Base-by-base conservation (phyloP, 1,140 invertebrate species). In the Scaptomyza graminum region DNA sequence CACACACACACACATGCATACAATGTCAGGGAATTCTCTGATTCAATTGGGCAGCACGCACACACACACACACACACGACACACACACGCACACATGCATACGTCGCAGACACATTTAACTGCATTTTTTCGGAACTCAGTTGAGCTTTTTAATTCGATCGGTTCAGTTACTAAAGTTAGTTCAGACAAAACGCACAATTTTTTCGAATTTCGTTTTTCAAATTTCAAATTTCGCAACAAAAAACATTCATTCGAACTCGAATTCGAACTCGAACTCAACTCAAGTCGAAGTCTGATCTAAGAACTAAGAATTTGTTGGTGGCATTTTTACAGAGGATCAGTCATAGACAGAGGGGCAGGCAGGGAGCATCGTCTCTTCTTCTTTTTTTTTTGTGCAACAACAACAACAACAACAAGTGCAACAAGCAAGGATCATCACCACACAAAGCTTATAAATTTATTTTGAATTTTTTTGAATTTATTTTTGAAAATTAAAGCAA, bases 91-190 rank as follows among this genome's bases (percentile, higher is more conserved):
- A 54, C 51, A 37, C 34, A 25, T 15, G 52, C 49, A 60, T 15
- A 43, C 49, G 61, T 47, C 47, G 51, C 51, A 51, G 28, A 57
- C 73, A 84, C 73, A 83, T 81, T 88, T 88, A 76, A 88, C 79
- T 89, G 90, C 90, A 91, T 78, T 88, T 90, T 91, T 91, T 90
- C 82, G 79, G 77, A 90, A 90, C 90, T 91, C 90, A 91, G 90
- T 91, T 91, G 90, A 91, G 83, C 88, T 91, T 91, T 90, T 91
- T 90, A 91, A 91, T 91, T 90, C 90, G 90, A 85, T 90, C 90
- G 65, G 87, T 91, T 91, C 83, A 90, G 87, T 90, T 87, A 91
- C 85, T 90, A 90, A 90, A 90, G 89, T 90, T 90, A 90, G 75
- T 90, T 89, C 85, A 80, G 69, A 61, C 75, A 69, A 90, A 83